phyloP scores from a whole-genome alignment of 2,113 vertebrate species.

The Gobiocypris rarus region DNA sequence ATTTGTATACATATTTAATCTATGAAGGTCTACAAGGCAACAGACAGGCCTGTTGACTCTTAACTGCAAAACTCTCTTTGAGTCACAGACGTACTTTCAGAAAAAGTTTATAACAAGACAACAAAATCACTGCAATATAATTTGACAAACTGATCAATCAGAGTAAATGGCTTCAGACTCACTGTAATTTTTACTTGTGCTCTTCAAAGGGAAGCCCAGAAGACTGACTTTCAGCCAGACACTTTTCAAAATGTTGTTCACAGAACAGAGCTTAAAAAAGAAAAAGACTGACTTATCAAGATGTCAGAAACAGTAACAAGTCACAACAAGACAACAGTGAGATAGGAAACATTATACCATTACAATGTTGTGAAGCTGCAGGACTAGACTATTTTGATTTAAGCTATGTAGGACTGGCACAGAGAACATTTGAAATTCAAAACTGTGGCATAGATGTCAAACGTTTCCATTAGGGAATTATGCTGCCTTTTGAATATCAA shows the following conservation, averaged over 20 bases:
- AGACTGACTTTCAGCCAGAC: constrained; percentile 11
- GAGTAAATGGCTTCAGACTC: not conserved
- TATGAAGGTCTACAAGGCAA: not conserved
- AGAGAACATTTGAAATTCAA: not conserved
- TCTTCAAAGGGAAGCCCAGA: not conserved
- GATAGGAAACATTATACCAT: not conserved
- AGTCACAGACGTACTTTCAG: not conserved
- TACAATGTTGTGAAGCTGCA: not conserved
- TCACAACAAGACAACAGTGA: constrained; percentile 18
- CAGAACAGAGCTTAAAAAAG: constrained; percentile 12
- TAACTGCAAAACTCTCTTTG: not conserved
- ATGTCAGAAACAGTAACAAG: constrained; percentile 18
- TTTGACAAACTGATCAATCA: constrained; percentile 1
- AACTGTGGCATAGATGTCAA: not conserved
- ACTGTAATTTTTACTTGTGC: not conserved
- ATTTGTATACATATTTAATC: not conserved
- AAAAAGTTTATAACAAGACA: not conserved
- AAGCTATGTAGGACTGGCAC: not conserved
- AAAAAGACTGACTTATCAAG: constrained; percentile 21
- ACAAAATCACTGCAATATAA: not conserved
- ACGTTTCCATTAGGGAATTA: not conserved
- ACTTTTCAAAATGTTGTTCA: constrained; percentile 9
- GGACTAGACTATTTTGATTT: not conserved
- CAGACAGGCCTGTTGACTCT: not conserved
- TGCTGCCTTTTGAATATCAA: constrained; percentile 9